Evolutionary conservation across 2,797 vertebrate genomes (phyloP).

Genomic region (Ctenosaura bakeri): DNA sequence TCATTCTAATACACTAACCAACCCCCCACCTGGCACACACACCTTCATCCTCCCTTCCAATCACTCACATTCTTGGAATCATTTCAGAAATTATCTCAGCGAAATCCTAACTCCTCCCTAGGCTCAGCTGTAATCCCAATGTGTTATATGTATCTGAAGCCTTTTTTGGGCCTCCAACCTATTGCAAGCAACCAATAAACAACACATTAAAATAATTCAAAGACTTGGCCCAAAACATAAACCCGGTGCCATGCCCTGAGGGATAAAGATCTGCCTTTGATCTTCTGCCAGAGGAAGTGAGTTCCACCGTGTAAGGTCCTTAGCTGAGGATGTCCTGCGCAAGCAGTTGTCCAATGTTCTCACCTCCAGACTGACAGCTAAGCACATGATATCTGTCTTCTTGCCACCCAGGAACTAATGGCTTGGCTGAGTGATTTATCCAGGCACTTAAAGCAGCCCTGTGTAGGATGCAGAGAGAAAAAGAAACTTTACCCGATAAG

Average conservation of each 20-base stretch:
- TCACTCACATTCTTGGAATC: constrained; percentile 29
- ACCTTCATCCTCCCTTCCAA: constrained; percentile 11
- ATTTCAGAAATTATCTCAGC: constrained; percentile 23
- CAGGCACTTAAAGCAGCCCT: constrained; percentile 36
- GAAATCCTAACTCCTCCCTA: constrained; percentile 16
- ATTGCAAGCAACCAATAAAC: constrained; percentile 32
- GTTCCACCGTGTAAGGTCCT: constrained; percentile 17
- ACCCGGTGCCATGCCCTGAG: constrained; percentile 32
- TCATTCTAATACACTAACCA: background rate
- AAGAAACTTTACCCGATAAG: constrained; percentile 35
- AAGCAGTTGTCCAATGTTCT: constrained; percentile 21
- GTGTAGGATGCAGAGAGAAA: constrained; percentile 30
- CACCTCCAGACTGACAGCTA: constrained; percentile 40
- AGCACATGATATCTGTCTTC: constrained; percentile 36
- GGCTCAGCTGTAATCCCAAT: background rate
- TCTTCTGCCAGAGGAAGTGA: constrained; percentile 48
- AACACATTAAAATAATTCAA: constrained; percentile 46
- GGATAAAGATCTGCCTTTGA: constrained; percentile 55
- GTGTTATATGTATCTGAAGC: background rate
- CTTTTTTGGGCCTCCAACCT: constrained; percentile 22
- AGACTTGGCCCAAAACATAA: constrained; percentile 47
- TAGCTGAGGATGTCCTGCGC: constrained; percentile 36
- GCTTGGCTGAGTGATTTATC: constrained; percentile 3
- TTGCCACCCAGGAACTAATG: constrained; percentile 22
- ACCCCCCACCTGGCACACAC: background rate